Percentiles rank a stretch among this genome's conserved stretches.
Conservation (phyloP, 1,140 invertebrate genomes). For the Euura saliciscinereae region DNA sequence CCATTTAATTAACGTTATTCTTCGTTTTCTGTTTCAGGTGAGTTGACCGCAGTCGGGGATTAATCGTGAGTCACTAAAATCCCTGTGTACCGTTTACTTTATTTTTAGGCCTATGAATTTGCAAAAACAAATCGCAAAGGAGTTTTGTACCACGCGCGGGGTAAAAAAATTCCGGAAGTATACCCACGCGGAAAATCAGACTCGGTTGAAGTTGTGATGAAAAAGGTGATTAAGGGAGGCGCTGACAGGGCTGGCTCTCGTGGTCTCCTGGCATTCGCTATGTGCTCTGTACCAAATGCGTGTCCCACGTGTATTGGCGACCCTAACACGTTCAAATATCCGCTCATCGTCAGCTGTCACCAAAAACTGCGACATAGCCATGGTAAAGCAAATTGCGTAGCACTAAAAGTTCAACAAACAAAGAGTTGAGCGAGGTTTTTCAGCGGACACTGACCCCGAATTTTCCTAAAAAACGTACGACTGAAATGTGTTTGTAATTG, state of each 20-base stretch:
- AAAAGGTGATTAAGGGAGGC: slow-evolving; percentile 43
- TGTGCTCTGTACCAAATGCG: not conserved
- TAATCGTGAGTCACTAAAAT: slow-evolving; percentile 7
- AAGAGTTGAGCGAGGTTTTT: not conserved
- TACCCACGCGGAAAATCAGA: not conserved
- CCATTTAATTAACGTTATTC: not conserved
- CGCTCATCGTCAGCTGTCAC: not conserved
- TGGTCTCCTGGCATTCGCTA: slow-evolving; percentile 17
- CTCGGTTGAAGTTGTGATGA: slow-evolving; percentile 23
- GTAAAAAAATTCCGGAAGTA: not conserved
- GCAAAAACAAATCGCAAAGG: slow-evolving; percentile 20
- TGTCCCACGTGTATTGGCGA: not conserved
- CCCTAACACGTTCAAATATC: not conserved
- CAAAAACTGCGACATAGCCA: not conserved
- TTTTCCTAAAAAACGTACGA: too few species aligned
- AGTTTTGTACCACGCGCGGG: not conserved
- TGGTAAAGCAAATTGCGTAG: not conserved
- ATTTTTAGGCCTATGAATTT: too few species aligned
- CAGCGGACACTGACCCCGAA: too few species aligned
- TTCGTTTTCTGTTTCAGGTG: slow-evolving; percentile 39
- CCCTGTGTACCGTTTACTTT: not conserved
- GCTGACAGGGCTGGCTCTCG: slow-evolving; percentile 38
- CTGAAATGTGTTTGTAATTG: too few species aligned
- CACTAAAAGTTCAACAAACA: not conserved
- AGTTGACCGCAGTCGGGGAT: slow-evolving; percentile 17